Evolutionary conservation across 2,113 vertebrate species (phyloP), one percentile per base, ranked within the genome.

Genomic region (Pterophyllum scalare): DNA sequence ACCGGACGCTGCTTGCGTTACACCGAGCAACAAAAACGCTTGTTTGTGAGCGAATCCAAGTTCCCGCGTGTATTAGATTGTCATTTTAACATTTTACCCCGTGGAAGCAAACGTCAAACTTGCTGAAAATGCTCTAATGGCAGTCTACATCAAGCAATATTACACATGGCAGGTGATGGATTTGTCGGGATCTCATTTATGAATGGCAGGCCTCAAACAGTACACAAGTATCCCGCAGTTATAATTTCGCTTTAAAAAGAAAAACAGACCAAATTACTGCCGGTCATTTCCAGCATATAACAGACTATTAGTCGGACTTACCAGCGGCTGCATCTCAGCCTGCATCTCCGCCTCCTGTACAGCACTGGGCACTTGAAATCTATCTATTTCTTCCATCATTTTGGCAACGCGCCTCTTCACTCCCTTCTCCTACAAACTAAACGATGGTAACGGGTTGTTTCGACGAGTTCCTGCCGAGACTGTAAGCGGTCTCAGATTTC

Each of bases 381-480:
- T 96, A 89, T 99, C 98, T 88, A 98, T 99, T 94, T 98, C 98
- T 92, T 99, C 97, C 98, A 98, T 98, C 98, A 99, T 98, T 85
- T 95, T 97, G 96, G 94, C 94, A 87, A 87, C 89, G 86, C 83
- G 59, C 70, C 82, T 83, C 77, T 77, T 59, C 90, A 59, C 58
- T 82, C 7, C 31, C 57, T 62, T 67, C 76, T 70, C 70, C 46
- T 35, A 13, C n/a, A 46, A 75, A 43, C 57, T 38, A 3, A 26
- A 56, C n/a, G 54, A 17, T 33, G 52, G 20, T 2, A 15, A 10
- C 28, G 4, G 77, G 20, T 81, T 60, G 49, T 79, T 82, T 15
- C 75, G 59, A 75, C 12, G 38, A 74, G 52, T 77, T 79, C 28
- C 65, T 58, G 22, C 56, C 46, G 46, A 80, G 46, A 33, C 56